Evolutionary conservation across 2,113 vertebrate species (phyloP).

Genomic region (Ictalurus furcatus): DNA sequence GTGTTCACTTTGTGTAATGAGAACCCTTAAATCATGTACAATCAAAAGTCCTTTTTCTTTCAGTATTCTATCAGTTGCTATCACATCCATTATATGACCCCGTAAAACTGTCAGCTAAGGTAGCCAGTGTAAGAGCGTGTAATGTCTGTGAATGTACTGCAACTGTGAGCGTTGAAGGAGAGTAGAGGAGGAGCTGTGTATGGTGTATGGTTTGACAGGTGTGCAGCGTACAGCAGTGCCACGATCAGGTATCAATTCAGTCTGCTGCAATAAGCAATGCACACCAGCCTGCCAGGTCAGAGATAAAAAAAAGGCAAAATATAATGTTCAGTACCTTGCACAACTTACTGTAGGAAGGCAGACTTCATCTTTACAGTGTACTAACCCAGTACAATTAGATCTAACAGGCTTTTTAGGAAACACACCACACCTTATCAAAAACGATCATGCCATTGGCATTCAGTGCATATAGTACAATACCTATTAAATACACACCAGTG

Average conservation of each 20-base stretch:
- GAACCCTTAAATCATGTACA: not conserved
- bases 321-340: not conserved
- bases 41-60: constrained; percentile 24
- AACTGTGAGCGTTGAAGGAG: not conserved
- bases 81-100: not conserved
- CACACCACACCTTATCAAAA: constrained; percentile 33
- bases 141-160: not conserved
- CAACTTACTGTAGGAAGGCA: not conserved
- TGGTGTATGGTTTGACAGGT: not conserved
- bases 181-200: not conserved
- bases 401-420: constrained; percentile 13
- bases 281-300: not conserved
- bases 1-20: constrained; percentile 8
- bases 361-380: not conserved
- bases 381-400: not conserved
- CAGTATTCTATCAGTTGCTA: constrained; percentile 7
- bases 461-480: constrained; percentile 31
- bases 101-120: constrained; percentile 5
- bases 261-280: not conserved
- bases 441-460: constrained; percentile 22
- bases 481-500: constrained; percentile 22
- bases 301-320: not conserved
- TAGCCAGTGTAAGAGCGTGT: not conserved
- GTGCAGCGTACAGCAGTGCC: not conserved
- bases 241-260: not conserved